Evolutionary conservation across 2,113 vertebrate genomes (phyloP), one percentile per base, ranked within the genome.

Genomic region (Anas platyrhynchos): DNA sequence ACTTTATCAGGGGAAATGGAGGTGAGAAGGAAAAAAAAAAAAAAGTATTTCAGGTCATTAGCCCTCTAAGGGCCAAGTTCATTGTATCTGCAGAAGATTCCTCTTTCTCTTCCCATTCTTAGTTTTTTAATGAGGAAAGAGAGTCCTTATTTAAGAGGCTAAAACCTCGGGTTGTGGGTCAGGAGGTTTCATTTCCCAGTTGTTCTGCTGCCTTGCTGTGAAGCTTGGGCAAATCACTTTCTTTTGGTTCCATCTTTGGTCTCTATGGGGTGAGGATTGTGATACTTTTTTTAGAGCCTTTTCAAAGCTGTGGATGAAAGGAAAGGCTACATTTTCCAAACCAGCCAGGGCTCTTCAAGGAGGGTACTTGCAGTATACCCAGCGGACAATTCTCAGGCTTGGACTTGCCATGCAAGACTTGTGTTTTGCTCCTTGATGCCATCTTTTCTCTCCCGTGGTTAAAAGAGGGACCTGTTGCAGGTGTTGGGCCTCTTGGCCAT

Each of bases 121-220:
- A 93, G 29, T 36, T 89, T 91, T 88, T 94, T 96, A 94, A 95
- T 94, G 86, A 92, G 76, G 73, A 83, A 92, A 82, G 76, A 92
- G 56, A 84, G 83, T 81, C 76, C 31, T 81, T 91, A 73, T 78
- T 88, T 80, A 84, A 93, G 93, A 83, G 90, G 27, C 34, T 71
- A 78, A 95, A 96, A 94, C 83, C n/a, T 77, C 25, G 46, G 12
- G 58, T 79, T 83, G 46, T 80, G 34, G 75, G 43, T 84, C 68
- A 83, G 56, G 22, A 90, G 29, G 79, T 86, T 97, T 91, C 32
- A 56, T 81, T 96, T 95, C 76, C 59, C 65, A 72, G 26, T 91
- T 91, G 21, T 74, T 43, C 61, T 68, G 21, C 56, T 86, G 71
- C 54, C 32, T 77, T 38, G 34, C 74, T 84, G 56, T 69, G 80